These are phyloP conservation scores for Mus caroli DNA, from an alignment of 2,797 vertebrate genomes.

Conservation along the genomic window DNA sequence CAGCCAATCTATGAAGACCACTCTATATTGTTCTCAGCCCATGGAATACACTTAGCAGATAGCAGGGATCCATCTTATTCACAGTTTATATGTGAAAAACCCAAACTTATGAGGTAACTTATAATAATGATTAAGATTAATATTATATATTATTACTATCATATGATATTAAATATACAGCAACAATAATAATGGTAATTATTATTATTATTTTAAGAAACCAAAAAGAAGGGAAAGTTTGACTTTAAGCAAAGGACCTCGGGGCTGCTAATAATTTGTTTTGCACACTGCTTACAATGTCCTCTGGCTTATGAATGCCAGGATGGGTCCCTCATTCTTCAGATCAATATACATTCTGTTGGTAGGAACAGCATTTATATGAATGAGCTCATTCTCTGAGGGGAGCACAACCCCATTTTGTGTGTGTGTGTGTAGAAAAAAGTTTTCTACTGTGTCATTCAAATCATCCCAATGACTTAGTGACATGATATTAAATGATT, in stretches of 20 bases:
- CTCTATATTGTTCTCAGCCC: neutral
- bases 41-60: neutral
- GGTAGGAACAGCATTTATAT: neutral
- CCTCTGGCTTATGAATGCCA: rapidly evolving
- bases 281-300: too few species aligned
- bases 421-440: too few species aligned
- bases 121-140: neutral
- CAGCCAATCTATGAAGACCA: neutral
- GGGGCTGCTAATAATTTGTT: neutral
- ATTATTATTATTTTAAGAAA: neutral
- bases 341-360: neutral
- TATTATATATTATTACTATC: neutral
- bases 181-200: too few species aligned
- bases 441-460: neutral
- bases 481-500: neutral
- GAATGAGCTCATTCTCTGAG: neutral
- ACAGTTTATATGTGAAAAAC: neutral
- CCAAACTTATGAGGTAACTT: neutral
- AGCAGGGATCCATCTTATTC: neutral
- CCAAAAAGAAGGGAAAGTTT: neutral
- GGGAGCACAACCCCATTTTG: neutral
- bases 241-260: neutral
- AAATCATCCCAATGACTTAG: neutral
- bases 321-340: neutral
- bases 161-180: neutral